Evolutionary conservation across 2,888 invertebrate species (phyloP).

Genomic region (Ceratothoa steindachneri): DNA sequence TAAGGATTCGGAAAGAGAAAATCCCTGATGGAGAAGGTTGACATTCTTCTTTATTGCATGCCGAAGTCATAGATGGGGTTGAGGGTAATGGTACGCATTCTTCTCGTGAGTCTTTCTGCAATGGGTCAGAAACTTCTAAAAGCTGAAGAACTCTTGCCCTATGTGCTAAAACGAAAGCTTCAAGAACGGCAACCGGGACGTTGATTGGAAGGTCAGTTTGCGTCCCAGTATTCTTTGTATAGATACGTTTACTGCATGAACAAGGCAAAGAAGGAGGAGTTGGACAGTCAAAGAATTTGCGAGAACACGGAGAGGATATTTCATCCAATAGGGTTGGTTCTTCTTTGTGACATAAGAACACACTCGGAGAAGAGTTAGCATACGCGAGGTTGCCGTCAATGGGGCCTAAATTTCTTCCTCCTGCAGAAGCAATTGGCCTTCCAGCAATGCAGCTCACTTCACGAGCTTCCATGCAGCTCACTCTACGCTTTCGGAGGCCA

Average conservation of each 20-base stretch:
- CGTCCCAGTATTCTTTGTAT: conserved; percentile 10
- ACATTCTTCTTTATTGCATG: neutral
- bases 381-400: conserved; percentile 28
- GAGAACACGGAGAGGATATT: neutral
- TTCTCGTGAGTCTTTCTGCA: neutral
- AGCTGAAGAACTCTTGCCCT: conserved; percentile 41
- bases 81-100: too few species aligned
- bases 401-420: neutral
- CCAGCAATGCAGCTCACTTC: neutral
- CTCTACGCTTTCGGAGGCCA: conserved; percentile 1
- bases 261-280: conserved; percentile 5
- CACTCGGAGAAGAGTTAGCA: conserved; percentile 39
- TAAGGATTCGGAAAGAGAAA: neutral
- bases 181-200: conserved; percentile 46
- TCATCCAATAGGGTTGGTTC: neutral
- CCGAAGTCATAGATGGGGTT: neutral
- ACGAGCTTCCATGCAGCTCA: neutral
- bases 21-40: neutral
- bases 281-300: neutral
- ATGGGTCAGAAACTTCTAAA: conserved; percentile 21
- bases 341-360: conserved; percentile 24
- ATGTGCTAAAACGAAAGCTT: conserved; percentile 45
- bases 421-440: neutral
- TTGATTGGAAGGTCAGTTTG: conserved; percentile 45
- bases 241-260: neutral